Conservation (phyloP, 2,797 vertebrate genomes). For the Phrynocephalus vlangalii region DNA sequence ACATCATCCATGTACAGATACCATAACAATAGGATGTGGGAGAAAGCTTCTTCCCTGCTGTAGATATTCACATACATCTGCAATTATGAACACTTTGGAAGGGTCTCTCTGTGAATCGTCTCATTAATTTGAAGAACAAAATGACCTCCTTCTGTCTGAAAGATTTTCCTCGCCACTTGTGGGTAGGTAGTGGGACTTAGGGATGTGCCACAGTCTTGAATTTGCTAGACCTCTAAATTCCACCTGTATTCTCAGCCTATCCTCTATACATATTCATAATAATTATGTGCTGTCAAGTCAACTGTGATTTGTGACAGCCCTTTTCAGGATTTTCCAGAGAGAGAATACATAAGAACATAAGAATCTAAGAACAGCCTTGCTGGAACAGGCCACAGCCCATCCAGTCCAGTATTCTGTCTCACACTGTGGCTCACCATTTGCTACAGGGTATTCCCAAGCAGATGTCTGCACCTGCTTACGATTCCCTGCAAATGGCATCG, state of each 20-base stretch:
- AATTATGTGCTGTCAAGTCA: too few relatives aligned
- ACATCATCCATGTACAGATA: not conserved
- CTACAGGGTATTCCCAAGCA: too few relatives aligned
- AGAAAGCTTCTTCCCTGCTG: slow-evolving; percentile 17
- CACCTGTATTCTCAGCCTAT: not conserved
- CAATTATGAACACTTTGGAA: fast-evolving
- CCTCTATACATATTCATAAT: not conserved
- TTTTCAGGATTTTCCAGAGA: too few relatives aligned
- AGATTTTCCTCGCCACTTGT: not conserved
- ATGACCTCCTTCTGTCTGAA: not conserved
- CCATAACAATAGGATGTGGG: not conserved
- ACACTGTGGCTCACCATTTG: too few relatives aligned
- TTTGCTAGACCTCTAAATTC: not conserved
- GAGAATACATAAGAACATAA: too few relatives aligned
- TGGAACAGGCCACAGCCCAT: too few relatives aligned
- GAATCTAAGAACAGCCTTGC: too few relatives aligned
- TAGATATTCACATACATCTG: not conserved
- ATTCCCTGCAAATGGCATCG: too few relatives aligned
- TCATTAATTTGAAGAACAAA: not conserved
- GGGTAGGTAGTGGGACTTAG: not conserved
- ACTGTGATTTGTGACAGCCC: too few relatives aligned
- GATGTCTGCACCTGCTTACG: too few relatives aligned
- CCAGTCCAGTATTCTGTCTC: too few relatives aligned
- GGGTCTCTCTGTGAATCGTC: not conserved
- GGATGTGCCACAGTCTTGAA: not conserved